phyloP scores from a whole-genome alignment of 1,140 invertebrate genomes.

The Brachionus koreanus region DNA sequence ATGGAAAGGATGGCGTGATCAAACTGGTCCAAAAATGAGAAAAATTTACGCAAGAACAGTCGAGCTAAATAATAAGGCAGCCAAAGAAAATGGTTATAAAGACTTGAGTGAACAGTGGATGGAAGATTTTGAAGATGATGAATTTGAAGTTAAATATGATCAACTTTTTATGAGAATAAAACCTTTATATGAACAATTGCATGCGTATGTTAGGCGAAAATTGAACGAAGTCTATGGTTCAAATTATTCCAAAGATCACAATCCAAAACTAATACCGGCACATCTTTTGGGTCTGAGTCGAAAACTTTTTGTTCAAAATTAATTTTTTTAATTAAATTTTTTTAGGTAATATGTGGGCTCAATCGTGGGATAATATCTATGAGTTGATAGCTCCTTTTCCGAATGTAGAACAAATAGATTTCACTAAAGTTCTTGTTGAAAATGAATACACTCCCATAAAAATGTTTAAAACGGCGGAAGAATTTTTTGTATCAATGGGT shows the following conservation, averaged over 20 bases:
- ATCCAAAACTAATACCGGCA: constrained; percentile 73
- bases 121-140: constrained; percentile 50
- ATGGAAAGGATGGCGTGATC: constrained; percentile 53
- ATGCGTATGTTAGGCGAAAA: constrained; percentile 53
- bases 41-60: constrained; percentile 48
- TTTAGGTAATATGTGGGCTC: constrained; percentile 79
- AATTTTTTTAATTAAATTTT: constrained; percentile 49
- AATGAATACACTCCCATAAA: background rate
- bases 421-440: too few relatives aligned
- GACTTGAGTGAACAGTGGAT: constrained; percentile 51
- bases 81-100: constrained; percentile 50
- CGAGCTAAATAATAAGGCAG: constrained; percentile 49
- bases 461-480: background rate
- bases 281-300: constrained; percentile 66
- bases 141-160: constrained; percentile 49
- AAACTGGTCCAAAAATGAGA: constrained; percentile 48
- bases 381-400: constrained; percentile 74
- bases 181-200: constrained; percentile 54
- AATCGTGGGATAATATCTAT: constrained; percentile 76
- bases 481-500: constrained; percentile 62
- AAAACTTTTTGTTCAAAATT: too few relatives aligned
- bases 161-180: constrained; percentile 49
- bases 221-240: constrained; percentile 50
- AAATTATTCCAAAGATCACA: constrained; percentile 48
- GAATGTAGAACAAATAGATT: constrained; percentile 68